These are phyloP conservation scores for Alligator mississippiensis DNA, from an alignment of 2,113 vertebrate genomes.

Conservation along the genomic window DNA sequence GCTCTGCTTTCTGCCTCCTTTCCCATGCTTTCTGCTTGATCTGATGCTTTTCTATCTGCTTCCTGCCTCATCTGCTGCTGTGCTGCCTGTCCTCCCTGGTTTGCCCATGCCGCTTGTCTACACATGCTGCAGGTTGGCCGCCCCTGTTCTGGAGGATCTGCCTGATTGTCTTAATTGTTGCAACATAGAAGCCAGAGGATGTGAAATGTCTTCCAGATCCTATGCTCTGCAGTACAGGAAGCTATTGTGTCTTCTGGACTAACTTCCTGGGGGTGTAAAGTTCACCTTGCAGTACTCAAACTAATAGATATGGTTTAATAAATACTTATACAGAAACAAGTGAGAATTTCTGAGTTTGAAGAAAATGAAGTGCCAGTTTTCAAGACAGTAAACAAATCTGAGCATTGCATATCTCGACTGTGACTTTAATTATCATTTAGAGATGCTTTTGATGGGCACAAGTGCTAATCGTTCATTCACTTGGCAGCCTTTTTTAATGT, in stretches of 20 bases:
- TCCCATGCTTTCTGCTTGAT: too few relatives aligned
- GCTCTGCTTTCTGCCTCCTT: too few relatives aligned
- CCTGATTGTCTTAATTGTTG: not conserved
- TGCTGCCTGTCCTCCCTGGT: too few relatives aligned
- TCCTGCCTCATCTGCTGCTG: too few relatives aligned
- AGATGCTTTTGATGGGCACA: not conserved
- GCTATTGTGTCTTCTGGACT: accelerated
- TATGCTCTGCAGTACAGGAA: not conserved
- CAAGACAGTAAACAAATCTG: not conserved
- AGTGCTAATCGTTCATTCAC: not conserved
- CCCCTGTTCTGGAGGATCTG: not conserved
- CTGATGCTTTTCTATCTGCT: too few relatives aligned
- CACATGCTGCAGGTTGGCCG: too few relatives aligned
- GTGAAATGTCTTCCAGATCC: not conserved
- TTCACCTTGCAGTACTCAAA: not conserved
- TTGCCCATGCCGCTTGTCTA: too few relatives aligned
- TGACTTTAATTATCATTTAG: slow-evolving; percentile 1
- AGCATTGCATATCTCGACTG: not conserved
- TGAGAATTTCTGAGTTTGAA: not conserved
- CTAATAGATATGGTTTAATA: slow-evolving; percentile 8
- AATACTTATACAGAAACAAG: not conserved
- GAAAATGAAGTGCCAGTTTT: not conserved
- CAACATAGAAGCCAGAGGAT: not conserved
- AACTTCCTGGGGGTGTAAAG: not conserved
- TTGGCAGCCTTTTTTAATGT: slow-evolving; percentile 6